Conservation (phyloP, 2,888 invertebrate species). For the Drosophila demipolita region DNA sequence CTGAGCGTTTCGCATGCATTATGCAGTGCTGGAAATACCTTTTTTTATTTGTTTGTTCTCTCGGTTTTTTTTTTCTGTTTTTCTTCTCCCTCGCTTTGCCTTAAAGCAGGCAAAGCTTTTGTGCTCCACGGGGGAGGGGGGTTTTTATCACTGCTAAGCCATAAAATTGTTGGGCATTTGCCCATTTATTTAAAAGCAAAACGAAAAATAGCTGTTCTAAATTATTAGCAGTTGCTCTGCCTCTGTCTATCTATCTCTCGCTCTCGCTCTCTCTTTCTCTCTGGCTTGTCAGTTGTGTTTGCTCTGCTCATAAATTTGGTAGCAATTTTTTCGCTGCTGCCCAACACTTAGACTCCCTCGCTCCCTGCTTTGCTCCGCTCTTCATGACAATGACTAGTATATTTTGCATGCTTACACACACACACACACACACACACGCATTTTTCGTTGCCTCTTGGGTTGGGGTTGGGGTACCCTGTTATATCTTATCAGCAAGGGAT, state of each 20-base stretch:
- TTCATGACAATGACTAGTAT: constrained; percentile 35
- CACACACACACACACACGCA: constrained; percentile 1
- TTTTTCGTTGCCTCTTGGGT: constrained; percentile 24
- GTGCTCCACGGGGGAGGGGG: constrained; percentile 34
- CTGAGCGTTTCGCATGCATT: constrained; percentile 39
- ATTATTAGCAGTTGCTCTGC: constrained; percentile 24
- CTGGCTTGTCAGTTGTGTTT: constrained; percentile 25
- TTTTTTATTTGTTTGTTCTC: neutral
- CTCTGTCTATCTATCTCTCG: neutral
- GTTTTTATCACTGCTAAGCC: constrained; percentile 55
- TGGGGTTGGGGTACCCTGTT: neutral
- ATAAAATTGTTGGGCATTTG: constrained; percentile 47
- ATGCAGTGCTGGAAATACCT: constrained; percentile 42
- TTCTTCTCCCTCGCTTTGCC: neutral
- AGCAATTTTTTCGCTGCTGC: constrained; percentile 56
- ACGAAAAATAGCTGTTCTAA: constrained; percentile 40
- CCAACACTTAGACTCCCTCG: neutral
- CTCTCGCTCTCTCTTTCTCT: neutral
- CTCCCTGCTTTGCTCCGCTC: neutral
- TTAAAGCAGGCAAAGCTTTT: constrained; percentile 48
- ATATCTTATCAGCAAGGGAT: constrained; percentile 62
- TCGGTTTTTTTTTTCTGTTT: neutral
- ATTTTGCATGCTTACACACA: constrained; percentile 66
- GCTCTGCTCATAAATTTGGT: constrained; percentile 62
- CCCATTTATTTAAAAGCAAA: constrained; percentile 43